Conservation (phyloP, 1,140 invertebrate genomes). For the Platyscapa corneri region DNA sequence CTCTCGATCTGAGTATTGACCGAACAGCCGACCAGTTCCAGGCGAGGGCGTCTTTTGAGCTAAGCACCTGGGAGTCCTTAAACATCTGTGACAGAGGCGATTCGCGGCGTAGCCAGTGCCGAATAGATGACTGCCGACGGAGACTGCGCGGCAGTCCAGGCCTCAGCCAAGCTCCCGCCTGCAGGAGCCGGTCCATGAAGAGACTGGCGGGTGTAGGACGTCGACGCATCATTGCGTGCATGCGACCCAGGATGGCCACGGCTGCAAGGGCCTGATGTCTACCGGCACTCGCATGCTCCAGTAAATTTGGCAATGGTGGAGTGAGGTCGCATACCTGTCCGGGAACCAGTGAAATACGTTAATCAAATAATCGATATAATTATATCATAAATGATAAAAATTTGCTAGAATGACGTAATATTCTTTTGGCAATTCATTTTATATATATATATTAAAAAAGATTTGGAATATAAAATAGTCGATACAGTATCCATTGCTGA, state of each 20-base stretch:
- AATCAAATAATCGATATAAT: too few species aligned
- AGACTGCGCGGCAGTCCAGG: conserved; percentile 63
- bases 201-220: conserved; percentile 86
- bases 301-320: conserved; percentile 86
- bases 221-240: conserved; percentile 86
- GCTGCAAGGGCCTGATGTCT: conserved; percentile 87
- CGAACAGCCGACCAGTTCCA: conserved; percentile 82
- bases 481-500: too few species aligned
- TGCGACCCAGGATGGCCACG: conserved; percentile 83
- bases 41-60: conserved; percentile 73
- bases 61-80: conserved; percentile 78
- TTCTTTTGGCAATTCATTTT: too few species aligned
- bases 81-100: conserved; percentile 71
- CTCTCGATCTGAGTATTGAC: conserved; percentile 74
- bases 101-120: conserved; percentile 68
- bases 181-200: conserved; percentile 88
- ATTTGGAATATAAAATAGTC: too few species aligned
- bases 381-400: too few species aligned
- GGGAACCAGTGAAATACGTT: background rate
- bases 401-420: too few species aligned
- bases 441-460: too few species aligned
- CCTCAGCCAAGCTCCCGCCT: conserved; percentile 67
- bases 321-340: conserved; percentile 79
- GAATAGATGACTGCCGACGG: conserved; percentile 58
- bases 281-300: conserved; percentile 85